Evolutionary conservation across 2,797 vertebrate species (phyloP).

Genomic region (Emys orbicularis): DNA sequence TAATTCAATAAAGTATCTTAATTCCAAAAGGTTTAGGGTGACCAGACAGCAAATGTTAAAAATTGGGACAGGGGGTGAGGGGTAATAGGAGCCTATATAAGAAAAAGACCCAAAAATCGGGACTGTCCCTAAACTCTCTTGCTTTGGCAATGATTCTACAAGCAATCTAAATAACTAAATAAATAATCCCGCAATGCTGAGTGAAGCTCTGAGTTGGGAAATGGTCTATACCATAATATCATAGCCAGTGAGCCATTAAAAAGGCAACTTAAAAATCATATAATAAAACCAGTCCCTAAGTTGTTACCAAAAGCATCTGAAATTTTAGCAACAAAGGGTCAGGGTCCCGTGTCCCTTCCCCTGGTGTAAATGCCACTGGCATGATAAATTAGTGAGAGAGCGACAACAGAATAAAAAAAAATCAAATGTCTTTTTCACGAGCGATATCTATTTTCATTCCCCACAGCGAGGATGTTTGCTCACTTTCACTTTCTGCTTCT

Average conservation of each 20-base stretch:
- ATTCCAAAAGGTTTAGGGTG: too few relatives aligned
- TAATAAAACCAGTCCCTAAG: not conserved
- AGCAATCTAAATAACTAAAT: not conserved
- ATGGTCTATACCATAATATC: not conserved
- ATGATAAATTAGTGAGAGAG: not conserved
- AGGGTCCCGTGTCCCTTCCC: not conserved
- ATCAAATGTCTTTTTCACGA: fast-evolving
- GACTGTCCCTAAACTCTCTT: too few relatives aligned
- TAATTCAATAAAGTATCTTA: too few relatives aligned
- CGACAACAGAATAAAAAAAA: not conserved
- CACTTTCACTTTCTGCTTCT: not conserved
- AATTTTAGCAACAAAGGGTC: not conserved
- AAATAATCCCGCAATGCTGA: not conserved
- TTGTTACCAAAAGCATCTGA: not conserved
- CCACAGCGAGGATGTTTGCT: too few relatives aligned
- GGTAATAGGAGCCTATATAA: too few relatives aligned
- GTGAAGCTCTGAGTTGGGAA: not conserved
- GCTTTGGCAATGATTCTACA: not conserved
- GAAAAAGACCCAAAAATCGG: too few relatives aligned
- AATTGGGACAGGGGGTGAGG: too few relatives aligned
- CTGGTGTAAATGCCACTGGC: too few relatives aligned
- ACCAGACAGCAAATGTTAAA: too few relatives aligned
- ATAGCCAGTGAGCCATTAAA: not conserved
- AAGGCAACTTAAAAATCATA: not conserved
- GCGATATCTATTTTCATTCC: not conserved